A percentile compares a stretch with the other conserved stretches of the same genome.
These are phyloP conservation scores for Diachasma alloeum DNA, from an alignment of 1,140 invertebrate genomes.

Conservation along the genomic window DNA sequence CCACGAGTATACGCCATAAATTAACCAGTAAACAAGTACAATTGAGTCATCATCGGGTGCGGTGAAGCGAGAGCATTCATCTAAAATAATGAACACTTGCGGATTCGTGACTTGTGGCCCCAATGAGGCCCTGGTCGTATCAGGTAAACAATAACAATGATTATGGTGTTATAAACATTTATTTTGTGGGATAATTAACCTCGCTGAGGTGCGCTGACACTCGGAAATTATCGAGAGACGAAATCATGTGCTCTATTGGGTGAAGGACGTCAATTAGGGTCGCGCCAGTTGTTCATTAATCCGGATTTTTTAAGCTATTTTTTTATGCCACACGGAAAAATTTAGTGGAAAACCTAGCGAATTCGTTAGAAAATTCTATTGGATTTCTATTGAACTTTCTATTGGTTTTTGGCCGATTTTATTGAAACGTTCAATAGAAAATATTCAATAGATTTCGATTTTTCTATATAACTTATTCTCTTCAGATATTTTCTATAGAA, in stretches of 20 bases:
- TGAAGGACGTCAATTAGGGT: background rate
- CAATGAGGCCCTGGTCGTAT: slow-evolving; percentile 96
- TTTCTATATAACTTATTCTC: too few species aligned
- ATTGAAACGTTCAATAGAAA: too few species aligned
- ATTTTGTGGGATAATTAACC: background rate
- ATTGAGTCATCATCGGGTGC: background rate
- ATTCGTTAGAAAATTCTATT: too few species aligned
- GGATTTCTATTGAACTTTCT: too few species aligned
- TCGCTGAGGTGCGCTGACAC: background rate
- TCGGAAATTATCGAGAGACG: background rate
- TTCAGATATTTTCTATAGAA: too few species aligned
- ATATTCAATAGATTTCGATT: too few species aligned
- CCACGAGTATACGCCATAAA: background rate
- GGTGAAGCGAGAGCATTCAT: slow-evolving; percentile 1
- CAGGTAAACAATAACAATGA: slow-evolving; percentile 73
- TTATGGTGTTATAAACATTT: slow-evolving; percentile 32
- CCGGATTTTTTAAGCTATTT: background rate
- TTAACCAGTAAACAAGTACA: background rate
- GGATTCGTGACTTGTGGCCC: slow-evolving; percentile 98
- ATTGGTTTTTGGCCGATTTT: too few species aligned
- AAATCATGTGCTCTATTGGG: background rate
- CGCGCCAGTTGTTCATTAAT: too few species aligned
- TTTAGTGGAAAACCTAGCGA: too few species aligned
- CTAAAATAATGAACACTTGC: slow-evolving; percentile 74
- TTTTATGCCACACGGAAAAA: too few species aligned